Conservation (phyloP, 2,888 invertebrate genomes). For the Lycocerus yunnanus region DNA sequence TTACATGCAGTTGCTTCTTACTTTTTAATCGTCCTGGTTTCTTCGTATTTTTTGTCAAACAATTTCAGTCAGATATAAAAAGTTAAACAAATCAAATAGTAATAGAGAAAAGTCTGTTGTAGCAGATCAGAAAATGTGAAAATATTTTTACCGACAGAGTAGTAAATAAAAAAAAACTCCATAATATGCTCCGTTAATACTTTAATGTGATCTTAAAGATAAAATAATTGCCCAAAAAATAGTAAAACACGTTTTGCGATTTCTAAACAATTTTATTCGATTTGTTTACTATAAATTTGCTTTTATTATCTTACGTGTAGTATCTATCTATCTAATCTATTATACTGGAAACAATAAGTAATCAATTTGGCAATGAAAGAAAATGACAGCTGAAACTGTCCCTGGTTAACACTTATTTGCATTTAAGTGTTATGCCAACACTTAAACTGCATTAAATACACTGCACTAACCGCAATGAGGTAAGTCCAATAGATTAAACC, state of each 20-base stretch:
- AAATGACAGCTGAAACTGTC: too few species aligned
- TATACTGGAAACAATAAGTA: too few species aligned
- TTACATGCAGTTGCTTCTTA: neutral
- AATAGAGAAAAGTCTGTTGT: neutral
- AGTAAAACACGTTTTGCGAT: neutral
- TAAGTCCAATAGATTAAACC: too few species aligned
- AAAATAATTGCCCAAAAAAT: neutral
- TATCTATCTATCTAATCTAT: too few species aligned
- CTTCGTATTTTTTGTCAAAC: neutral
- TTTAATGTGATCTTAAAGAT: neutral
- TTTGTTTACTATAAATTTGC: neutral
- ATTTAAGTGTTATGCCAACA: too few species aligned
- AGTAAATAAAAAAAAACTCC: too few species aligned
- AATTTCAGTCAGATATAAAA: neutral
- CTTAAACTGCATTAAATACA: too few species aligned
- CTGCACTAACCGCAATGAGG: too few species aligned
- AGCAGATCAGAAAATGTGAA: neutral
- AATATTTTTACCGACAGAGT: neutral
- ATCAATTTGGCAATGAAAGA: too few species aligned
- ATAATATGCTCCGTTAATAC: neutral
- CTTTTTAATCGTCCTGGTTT: neutral
- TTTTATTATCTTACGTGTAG: too few species aligned
- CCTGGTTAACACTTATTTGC: too few species aligned
- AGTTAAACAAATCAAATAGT: neutral
- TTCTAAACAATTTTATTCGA: neutral